These are phyloP conservation scores for Branchipolynoe longqiensis DNA, from an alignment of 2,888 invertebrate genomes.

Conservation along the genomic window DNA sequence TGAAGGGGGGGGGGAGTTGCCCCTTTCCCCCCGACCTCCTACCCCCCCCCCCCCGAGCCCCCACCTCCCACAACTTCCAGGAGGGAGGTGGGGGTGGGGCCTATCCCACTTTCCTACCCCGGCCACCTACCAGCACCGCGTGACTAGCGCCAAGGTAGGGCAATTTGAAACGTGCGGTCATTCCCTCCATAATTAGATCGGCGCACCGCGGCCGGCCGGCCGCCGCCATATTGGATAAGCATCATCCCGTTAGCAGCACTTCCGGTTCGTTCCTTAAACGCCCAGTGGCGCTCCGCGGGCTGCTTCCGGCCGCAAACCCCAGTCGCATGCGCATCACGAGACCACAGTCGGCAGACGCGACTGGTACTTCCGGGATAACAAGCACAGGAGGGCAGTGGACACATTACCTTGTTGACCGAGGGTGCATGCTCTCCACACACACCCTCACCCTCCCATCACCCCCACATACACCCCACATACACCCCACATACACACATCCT, in stretches of 20 bases:
- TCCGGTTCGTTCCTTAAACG: neutral
- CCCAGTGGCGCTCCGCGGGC: too few relatives aligned
- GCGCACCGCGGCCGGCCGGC: neutral
- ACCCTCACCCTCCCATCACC: too few relatives aligned
- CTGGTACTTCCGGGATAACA: too few relatives aligned
- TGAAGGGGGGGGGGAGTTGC: neutral
- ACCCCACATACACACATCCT: too few relatives aligned
- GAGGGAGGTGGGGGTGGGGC: too few relatives aligned
- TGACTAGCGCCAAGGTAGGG: neutral
- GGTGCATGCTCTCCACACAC: too few relatives aligned
- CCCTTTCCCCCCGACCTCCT: neutral
- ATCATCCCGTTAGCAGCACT: slow-evolving; percentile 18
- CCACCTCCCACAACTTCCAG: slow-evolving; percentile 4
- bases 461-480: too few relatives aligned
- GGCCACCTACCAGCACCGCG: neutral
- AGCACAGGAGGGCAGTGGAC: too few relatives aligned
- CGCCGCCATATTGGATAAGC: slow-evolving; percentile 54
- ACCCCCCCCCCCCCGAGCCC: neutral
- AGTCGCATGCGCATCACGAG: too few relatives aligned
- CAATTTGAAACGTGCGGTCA: slow-evolving; percentile 6
- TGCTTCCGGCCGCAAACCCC: too few relatives aligned
- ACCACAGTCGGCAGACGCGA: too few relatives aligned
- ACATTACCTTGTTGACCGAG: too few relatives aligned
- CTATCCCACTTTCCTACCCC: neutral
- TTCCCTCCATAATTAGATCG: slow-evolving; percentile 29